Conservation (phyloP, 92 coral and sea anemone genomes). For the Paramuricea clavata region DNA sequence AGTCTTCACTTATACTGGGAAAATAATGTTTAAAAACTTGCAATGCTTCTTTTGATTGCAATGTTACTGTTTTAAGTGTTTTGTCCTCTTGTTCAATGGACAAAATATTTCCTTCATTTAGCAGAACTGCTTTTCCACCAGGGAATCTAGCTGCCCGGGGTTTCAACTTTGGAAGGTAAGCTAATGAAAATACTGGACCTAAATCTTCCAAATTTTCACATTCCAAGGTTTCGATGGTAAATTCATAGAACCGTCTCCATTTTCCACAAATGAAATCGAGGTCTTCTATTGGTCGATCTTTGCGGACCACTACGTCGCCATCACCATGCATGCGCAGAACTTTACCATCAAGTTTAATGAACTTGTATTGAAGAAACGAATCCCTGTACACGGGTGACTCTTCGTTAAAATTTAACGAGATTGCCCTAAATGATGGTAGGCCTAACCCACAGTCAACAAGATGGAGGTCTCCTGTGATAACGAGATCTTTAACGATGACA, state of each 20-base stretch:
- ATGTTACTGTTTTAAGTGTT: neutral
- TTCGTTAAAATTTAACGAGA: no score
- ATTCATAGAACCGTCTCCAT: conserved; percentile 1
- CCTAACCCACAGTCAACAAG: neutral
- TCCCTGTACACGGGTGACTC: no score
- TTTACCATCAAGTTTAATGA: neutral
- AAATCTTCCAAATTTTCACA: neutral
- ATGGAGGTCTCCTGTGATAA: neutral
- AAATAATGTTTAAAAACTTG: neutral
- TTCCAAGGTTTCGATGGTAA: neutral
- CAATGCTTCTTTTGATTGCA: neutral
- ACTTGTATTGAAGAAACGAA: conserved; percentile 6
- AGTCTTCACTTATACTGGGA: neutral
- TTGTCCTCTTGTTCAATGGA: neutral
- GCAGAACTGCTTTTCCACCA: neutral
- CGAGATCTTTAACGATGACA: neutral
- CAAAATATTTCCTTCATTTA: neutral
- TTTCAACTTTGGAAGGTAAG: neutral
- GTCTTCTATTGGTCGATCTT: neutral
- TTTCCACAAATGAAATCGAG: neutral
- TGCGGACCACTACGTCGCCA: neutral
- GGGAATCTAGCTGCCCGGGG: conserved; percentile 4
- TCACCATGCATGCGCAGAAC: conserved; percentile 6
- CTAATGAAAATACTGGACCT: neutral
- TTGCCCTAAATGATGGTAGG: neutral